Base-by-base conservation (phyloP, 2,113 vertebrate genomes). In the Stigmatopora argus region DNA sequence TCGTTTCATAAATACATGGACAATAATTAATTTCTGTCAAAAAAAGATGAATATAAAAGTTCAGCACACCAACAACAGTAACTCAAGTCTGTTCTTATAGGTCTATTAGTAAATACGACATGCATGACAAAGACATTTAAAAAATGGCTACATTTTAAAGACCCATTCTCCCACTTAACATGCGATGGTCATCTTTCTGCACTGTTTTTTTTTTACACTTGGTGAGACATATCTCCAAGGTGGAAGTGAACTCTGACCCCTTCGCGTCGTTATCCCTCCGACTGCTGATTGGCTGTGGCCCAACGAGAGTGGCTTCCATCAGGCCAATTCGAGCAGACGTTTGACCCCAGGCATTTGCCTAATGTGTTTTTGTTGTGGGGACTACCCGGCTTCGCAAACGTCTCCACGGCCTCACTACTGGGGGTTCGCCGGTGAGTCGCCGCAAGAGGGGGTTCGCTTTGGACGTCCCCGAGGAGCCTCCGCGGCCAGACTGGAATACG, bases 281-380 rank as follows among this genome's bases (percentile, higher is more conserved):
- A 45, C 59, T 45, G 84, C 77, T 74, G 85, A 85, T 83, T 75
- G 83, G 82, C 80, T 76, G 66, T 70, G 78, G 59, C 80, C 83
- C 85, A 83, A 75, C 75, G 78, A 84, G 81, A 86, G 86, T 88
- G 88, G 86, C 88, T 89, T 90, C 89, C 87, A 87, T 90, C 89
- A 83, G 83, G 85, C 86, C 90, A 89, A 88, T 88, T 89, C 89
- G 89, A 90, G 87, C 87, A 89, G 87, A 89, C 87, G 84, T 87
- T 83, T 87, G 83, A 88, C 82, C 90, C 85, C 88, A 87, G 89
- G 90, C 88, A 89, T 90, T 90, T 90, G 88, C 86, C 88, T 90
- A 90, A 90, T 90, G 88, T 90, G 88, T 91, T 91, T 92, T 92
- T 90, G 88, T 90, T 91, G 88, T 87, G 87, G 86, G 87, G 90